Evolutionary conservation across 2,113 vertebrate species (phyloP).

Genomic region (Circaetus cinerascens): DNA sequence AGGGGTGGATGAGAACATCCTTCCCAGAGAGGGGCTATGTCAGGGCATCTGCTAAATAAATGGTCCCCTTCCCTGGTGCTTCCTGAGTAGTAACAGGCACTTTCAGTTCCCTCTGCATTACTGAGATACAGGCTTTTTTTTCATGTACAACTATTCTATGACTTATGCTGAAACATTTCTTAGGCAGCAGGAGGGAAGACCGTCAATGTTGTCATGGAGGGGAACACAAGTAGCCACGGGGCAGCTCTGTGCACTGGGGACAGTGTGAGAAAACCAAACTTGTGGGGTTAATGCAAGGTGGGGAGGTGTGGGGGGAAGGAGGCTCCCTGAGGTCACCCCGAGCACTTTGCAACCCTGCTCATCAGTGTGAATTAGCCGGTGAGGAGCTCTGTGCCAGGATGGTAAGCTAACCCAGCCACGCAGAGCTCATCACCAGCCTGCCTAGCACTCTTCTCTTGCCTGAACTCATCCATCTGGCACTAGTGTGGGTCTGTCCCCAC

Average conservation of each 20-base stretch:
- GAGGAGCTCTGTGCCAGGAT: background rate
- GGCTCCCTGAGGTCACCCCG: background rate
- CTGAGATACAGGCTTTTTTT: background rate
- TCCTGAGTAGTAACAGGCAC: background rate
- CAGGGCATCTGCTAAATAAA: background rate
- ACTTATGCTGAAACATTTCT: background rate
- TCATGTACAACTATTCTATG: background rate
- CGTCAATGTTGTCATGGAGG: background rate
- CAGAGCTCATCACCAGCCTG: background rate
- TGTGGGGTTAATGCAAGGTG: background rate
- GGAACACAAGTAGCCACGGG: background rate
- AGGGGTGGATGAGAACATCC: background rate
- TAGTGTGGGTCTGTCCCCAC: background rate
- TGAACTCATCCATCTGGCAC: background rate
- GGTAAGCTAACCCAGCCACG: fast-evolving
- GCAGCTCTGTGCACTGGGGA: background rate
- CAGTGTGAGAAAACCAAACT: background rate
- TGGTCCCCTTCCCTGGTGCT: background rate
- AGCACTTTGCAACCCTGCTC: background rate
- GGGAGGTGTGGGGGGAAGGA: background rate
- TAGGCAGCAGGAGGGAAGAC: background rate
- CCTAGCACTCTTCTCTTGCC: background rate
- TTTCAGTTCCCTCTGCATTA: background rate
- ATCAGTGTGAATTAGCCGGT: background rate
- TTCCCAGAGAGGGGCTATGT: background rate